Evolutionary conservation across 2,888 invertebrate species (phyloP), one percentile per base, ranked within the genome.

Genomic region (Scaptodrosophila latifasciaeformis): DNA sequence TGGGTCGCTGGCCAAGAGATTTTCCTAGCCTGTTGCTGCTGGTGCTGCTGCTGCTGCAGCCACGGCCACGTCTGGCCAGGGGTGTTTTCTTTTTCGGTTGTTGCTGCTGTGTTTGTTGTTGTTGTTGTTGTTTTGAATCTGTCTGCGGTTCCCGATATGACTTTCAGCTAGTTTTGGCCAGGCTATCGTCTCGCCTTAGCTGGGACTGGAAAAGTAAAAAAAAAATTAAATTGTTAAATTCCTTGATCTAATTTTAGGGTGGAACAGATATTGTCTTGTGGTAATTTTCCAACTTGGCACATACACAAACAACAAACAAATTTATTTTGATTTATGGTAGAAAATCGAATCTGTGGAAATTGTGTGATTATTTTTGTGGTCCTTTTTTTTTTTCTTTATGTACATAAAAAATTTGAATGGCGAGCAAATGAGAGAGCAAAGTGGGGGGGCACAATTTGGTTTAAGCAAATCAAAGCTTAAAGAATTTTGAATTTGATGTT

Each of bases 101-200:
- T 21, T 46, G 48, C n/a, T 52, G 48, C 40, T 55, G 50, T 13
- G 31, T 52, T 5, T 48, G 59, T 49, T 60, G 64, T 43, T 58
- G 57, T 49, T 24, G 15, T 7, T 58, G 56, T 46, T n/a, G n/a
- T 42, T 49, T 34, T 19, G 48, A 39, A 46, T 70, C 12, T 62
- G 54, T 46, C 27, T 57, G 60, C 58, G 62, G 65, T 49, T 69
- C 60, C 62, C 67, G 82, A 76, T 66, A 70, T 75, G 82, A 85
- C 82, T 86, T 86, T 86, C 86, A 86, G 86, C 86, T 86, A 74
- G 82, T 79, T 85, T 86, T 86, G 67, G 82, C 82, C 60, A 85
- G 83, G 77, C 81, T 85, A 84, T 86, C 86, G 74, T 86, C 86
- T 67, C 85, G 85, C 67, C 85, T 86, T 85, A 85, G 74, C 77